These are phyloP conservation scores for Phania funesta DNA, from an alignment of 2,888 invertebrate genomes.

Conservation along the genomic window DNA sequence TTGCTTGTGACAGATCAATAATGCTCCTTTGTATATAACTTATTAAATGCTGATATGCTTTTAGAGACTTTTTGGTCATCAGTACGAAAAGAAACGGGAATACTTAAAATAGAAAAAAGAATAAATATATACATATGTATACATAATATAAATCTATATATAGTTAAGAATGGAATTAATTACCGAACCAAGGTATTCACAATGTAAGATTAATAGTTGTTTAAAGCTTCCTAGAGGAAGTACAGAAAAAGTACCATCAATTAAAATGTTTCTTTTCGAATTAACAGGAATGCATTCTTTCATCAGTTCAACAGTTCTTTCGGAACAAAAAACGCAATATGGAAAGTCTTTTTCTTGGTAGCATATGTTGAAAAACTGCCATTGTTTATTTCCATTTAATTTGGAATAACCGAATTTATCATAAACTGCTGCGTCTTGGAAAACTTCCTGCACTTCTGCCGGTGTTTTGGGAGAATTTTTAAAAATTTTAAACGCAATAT, in stretches of 20 bases:
- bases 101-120: slow-evolving; percentile 22
- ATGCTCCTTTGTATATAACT: slow-evolving; percentile 53
- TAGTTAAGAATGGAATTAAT: too few relatives aligned
- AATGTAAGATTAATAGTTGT: too few relatives aligned
- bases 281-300: too few relatives aligned
- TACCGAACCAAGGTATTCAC: too few relatives aligned
- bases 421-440: slow-evolving; percentile 52
- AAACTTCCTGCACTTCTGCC: slow-evolving; percentile 52
- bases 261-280: too few relatives aligned
- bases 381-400: slow-evolving; percentile 50
- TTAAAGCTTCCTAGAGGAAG: too few relatives aligned
- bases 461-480: slow-evolving; percentile 49
- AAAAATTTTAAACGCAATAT: slow-evolving; percentile 43
- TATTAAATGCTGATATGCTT: slow-evolving; percentile 51
- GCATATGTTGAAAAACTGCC: slow-evolving; percentile 45
- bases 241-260: too few relatives aligned
- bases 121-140: neutral
- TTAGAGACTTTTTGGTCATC: slow-evolving; percentile 46
- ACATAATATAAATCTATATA: neutral
- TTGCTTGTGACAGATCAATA: slow-evolving; percentile 48
- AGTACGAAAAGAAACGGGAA: slow-evolving; percentile 42
- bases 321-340: slow-evolving; percentile 46
- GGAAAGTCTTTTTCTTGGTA: slow-evolving; percentile 45
- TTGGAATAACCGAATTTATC: slow-evolving; percentile 48
- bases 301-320: too few relatives aligned